Evolutionary conservation across 2,797 vertebrate genomes (phyloP).

Genomic region (Streptopelia turtur): DNA sequence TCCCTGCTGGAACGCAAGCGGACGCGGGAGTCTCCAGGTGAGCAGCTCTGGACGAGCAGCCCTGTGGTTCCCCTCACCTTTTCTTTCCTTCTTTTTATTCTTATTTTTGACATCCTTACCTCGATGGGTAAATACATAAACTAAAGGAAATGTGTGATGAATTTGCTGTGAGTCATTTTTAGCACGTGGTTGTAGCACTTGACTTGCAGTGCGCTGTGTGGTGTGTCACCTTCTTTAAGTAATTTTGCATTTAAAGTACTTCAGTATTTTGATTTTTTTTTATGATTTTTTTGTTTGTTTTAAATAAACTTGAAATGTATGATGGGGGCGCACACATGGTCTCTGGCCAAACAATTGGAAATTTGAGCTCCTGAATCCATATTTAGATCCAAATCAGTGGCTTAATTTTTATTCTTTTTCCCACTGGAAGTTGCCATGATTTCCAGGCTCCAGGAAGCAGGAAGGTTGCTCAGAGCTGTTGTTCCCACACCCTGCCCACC

Average conservation of each 20-base stretch:
- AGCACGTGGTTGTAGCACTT: slow-evolving; percentile 11
- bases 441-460: background rate
- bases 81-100: background rate
- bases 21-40: slow-evolving; percentile 67
- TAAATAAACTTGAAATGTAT: background rate
- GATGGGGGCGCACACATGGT: fast-evolving
- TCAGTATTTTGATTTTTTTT: background rate
- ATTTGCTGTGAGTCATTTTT: background rate
- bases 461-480: background rate
- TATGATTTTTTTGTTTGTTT: background rate
- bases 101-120: background rate
- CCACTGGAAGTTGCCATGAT: background rate
- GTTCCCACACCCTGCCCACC: slow-evolving; percentile 34
- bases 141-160: background rate
- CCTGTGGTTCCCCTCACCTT: fast-evolving
- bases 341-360: background rate
- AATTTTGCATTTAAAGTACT: background rate
- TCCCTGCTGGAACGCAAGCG: slow-evolving; percentile 69
- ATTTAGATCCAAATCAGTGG: background rate
- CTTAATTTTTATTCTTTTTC: fast-evolving
- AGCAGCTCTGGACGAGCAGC: background rate
- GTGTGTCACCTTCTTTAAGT: background rate
- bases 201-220: slow-evolving; percentile 12
- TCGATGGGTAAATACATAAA: background rate
- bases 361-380: background rate